Base-by-base conservation (phyloP, 2,113 vertebrate species). In the Leiothrix lutea region DNA sequence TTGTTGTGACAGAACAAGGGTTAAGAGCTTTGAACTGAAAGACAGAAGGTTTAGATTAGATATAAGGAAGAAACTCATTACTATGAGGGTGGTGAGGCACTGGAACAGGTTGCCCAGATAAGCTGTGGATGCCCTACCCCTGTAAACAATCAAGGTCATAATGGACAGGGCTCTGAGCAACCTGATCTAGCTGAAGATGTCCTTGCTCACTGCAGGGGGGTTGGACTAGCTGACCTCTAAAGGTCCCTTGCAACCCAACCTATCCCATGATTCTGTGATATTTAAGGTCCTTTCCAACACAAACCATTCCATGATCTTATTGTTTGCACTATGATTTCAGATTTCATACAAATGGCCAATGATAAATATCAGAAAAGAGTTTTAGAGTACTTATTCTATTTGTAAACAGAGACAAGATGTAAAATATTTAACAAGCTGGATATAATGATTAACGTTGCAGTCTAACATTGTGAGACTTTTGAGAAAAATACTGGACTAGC, bases 351-450 rank as follows among this genome's bases (percentile, higher is more conserved):
- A 84, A 91, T 14, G n/a, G 33, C 13, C 45, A 62, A 74, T 45
- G 51, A 82, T 9, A 94, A 90, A 88, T 48, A 51, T 47, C 58
- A 92, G 77, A 79, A 86, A 69, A 86, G 26, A 91, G 33, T 84
- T 92, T 82, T 70, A 64, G 78, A 95, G 75, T 94, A 91, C 14
- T 80, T 22, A 9, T 71, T 95, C 78, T 97, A 75, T 96, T 97
- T 96, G 81, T 92, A 97, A 95, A 96, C 78, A 95, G 67, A 83
- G 48, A 85, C 57, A 77, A 91, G 90, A 91, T 74, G 74, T 70
- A 75, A 95, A 96, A 97, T 90, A 88, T 95, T 97, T 96, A 97
- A 95, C 95, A 90, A 82, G 71, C 25, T 44, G 29, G 66, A 65
- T 50, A 58, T 89, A 96, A 96, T 95, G 72, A 96, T 94, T 97